Percentiles rank a stretch among this genome's conserved stretches.
Evolutionary conservation across 2,797 vertebrate species (phyloP).

Genomic region (Megaceryle alcyon): DNA sequence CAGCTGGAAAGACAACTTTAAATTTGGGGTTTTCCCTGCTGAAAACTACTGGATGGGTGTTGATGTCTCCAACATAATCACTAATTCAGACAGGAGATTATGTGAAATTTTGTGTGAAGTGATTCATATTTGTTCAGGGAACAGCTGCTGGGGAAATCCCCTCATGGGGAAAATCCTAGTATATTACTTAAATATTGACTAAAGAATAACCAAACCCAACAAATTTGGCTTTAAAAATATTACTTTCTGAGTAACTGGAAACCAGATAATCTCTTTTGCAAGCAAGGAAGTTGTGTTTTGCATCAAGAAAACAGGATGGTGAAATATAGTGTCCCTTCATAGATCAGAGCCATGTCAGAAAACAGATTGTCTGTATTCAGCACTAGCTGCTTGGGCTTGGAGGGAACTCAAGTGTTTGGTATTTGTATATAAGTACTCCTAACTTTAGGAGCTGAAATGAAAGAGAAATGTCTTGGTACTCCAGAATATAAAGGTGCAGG

Average conservation of each 20-base stretch:
- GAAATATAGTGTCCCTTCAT: background rate
- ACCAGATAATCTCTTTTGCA: background rate
- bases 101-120: background rate
- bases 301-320: background rate
- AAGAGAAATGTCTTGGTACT: background rate
- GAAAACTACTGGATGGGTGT: background rate
- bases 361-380: background rate
- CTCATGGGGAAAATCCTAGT: background rate
- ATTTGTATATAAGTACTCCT: background rate
- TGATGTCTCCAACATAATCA: background rate
- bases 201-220: background rate
- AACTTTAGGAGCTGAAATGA: background rate
- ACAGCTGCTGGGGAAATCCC: background rate
- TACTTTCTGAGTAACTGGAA: background rate
- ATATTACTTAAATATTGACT: background rate
- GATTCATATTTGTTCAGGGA: background rate
- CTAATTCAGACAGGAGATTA: background rate
- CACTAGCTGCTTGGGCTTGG: background rate
- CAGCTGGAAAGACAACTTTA: background rate
- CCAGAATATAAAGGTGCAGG: background rate
- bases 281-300: background rate
- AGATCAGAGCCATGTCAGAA: background rate
- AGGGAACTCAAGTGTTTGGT: background rate
- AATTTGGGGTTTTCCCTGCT: conserved; percentile 34
- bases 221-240: background rate